Evolutionary conservation across 2,888 invertebrate genomes (phyloP).

Genomic region (Parasteatoda lunata): DNA sequence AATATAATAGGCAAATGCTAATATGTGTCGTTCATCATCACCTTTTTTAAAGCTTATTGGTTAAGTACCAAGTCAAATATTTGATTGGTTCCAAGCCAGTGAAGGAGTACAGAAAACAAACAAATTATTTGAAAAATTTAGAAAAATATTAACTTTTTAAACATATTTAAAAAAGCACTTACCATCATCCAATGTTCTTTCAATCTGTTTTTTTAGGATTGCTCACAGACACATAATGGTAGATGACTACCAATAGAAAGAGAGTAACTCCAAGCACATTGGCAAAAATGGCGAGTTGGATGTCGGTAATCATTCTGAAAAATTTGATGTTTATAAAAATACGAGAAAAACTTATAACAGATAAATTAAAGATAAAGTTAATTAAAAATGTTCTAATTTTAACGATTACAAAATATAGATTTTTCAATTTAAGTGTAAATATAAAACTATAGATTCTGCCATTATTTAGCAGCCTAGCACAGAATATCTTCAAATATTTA

Average conservation of each 20-base stretch:
- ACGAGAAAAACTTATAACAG: background rate
- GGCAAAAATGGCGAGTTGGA: slow-evolving; percentile 95
- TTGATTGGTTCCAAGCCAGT: too few species aligned
- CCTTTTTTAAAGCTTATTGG: too few species aligned
- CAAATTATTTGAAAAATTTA: background rate
- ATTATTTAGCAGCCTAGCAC: too few species aligned
- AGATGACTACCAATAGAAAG: slow-evolving; percentile 92
- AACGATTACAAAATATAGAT: too few species aligned
- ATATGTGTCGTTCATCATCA: too few species aligned
- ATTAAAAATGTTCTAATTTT: too few species aligned
- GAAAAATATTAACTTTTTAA: background rate
- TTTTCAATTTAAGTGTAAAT: too few species aligned
- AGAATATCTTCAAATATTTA: too few species aligned
- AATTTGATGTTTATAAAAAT: background rate
- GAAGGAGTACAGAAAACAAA: background rate
- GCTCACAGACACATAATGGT: slow-evolving; percentile 94
- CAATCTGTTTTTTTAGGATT: slow-evolving; percentile 70
- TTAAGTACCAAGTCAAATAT: too few species aligned
- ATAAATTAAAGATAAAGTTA: background rate
- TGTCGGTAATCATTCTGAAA: slow-evolving; percentile 90
- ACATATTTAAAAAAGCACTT: background rate
- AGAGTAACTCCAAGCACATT: slow-evolving; percentile 92
- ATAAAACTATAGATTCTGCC: too few species aligned
- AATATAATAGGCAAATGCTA: too few species aligned
- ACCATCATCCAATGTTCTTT: background rate